These are phyloP conservation scores for Cheilosia vulpina DNA, from an alignment of 2,888 invertebrate genomes.

Conservation along the genomic window DNA sequence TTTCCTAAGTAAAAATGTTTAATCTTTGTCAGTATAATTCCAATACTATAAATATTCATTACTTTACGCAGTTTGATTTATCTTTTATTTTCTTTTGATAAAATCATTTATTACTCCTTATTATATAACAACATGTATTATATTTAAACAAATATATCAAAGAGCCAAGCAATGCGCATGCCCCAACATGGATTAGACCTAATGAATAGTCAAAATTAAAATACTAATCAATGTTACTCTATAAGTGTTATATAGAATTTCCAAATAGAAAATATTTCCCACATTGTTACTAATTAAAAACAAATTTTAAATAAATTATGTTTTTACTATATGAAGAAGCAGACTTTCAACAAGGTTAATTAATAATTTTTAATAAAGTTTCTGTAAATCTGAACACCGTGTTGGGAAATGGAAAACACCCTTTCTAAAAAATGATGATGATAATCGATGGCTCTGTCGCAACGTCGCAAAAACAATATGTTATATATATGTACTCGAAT, in stretches of 20 bases:
- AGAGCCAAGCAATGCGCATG: slow-evolving; percentile 39
- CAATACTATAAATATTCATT: slow-evolving; percentile 69
- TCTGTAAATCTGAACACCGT: slow-evolving; percentile 38
- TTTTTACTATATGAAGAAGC: slow-evolving; percentile 35
- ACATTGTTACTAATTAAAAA: slow-evolving; percentile 63
- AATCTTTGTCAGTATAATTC: slow-evolving; percentile 69
- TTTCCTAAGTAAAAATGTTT: slow-evolving; percentile 73
- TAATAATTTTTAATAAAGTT: slow-evolving; percentile 26
- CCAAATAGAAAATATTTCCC: slow-evolving; percentile 55
- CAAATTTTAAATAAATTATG: slow-evolving; percentile 44
- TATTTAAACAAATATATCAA: slow-evolving; percentile 51
- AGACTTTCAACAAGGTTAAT: slow-evolving; percentile 26
- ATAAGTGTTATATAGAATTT: slow-evolving; percentile 71
- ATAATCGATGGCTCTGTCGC: slow-evolving; percentile 30
- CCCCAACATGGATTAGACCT: slow-evolving; percentile 50
- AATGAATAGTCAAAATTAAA: slow-evolving; percentile 51
- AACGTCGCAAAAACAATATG: slow-evolving; percentile 30
- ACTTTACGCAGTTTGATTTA: slow-evolving; percentile 30
- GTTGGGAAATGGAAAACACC: slow-evolving; percentile 40
- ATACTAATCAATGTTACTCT: slow-evolving; percentile 62
- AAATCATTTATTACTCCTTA: slow-evolving; percentile 47
- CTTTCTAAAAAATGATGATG: slow-evolving; percentile 32
- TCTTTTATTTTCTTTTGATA: slow-evolving; percentile 47
- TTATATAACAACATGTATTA: slow-evolving; percentile 52
- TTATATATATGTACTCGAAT: slow-evolving; percentile 65